These are phyloP conservation scores for Ethmia dodecea DNA, from an alignment of 2,888 invertebrate genomes.

Conservation along the genomic window DNA sequence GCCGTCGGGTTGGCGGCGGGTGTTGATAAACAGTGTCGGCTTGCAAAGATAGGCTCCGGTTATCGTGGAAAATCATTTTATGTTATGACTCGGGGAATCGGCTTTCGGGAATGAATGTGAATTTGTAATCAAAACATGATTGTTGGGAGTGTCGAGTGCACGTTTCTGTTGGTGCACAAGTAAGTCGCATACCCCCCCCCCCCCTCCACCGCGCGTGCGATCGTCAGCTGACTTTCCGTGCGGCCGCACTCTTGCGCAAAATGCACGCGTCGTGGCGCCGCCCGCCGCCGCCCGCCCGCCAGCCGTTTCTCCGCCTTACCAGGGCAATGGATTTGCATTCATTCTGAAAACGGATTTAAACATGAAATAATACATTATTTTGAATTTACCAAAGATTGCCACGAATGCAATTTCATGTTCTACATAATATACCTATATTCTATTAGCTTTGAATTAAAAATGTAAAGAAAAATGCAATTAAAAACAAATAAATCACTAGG, in stretches of 20 bases:
- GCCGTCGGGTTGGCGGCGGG: constrained; percentile 35
- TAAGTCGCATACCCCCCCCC: constrained; percentile 1
- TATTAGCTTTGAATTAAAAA: too few species aligned
- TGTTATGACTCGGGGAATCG: constrained; percentile 45
- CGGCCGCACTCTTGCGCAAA: constrained; percentile 47
- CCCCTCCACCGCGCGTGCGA: background rate
- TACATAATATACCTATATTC: too few species aligned
- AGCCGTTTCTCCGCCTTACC: constrained; percentile 11
- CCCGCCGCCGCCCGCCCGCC: constrained; percentile 16
- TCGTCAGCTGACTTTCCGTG: constrained; percentile 56
- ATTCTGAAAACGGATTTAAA: too few species aligned
- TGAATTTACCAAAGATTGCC: too few species aligned
- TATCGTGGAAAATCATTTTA: constrained; percentile 37
- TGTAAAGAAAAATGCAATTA: constrained; percentile 15
- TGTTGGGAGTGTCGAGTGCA: constrained; percentile 22
- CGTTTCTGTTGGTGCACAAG: constrained; percentile 17
- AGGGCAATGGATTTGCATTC: too few species aligned
- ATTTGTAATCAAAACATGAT: constrained; percentile 37
- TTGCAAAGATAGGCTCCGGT: constrained; percentile 45
- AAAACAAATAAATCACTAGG: too few species aligned
- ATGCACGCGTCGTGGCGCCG: constrained; percentile 25
- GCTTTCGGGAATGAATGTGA: constrained; percentile 39
- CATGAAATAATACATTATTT: too few species aligned
- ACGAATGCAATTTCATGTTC: too few species aligned
- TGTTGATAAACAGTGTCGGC: constrained; percentile 72